A percentile compares a stretch with the other conserved stretches of the same genome.
Conservation (phyloP, 1,140 invertebrate species). For the Lepidurus arcticus region DNA sequence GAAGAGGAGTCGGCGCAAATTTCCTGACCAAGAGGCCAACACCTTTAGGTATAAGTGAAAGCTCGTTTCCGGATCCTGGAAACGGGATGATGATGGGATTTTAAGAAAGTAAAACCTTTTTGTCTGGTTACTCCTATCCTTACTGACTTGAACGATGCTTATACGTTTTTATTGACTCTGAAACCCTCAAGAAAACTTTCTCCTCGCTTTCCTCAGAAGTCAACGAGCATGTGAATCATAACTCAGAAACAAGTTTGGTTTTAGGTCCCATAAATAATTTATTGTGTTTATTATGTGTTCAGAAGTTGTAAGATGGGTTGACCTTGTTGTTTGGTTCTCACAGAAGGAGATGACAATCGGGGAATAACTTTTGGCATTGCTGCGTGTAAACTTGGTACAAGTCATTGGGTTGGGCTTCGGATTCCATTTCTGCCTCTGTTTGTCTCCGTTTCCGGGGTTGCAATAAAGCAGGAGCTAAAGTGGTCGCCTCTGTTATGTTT, state of each 20-base stretch:
- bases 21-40: not conserved
- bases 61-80: slow-evolving; percentile 7
- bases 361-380: not conserved
- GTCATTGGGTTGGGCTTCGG: not conserved
- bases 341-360: not conserved
- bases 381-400: not conserved
- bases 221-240: not conserved
- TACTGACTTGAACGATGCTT: not conserved
- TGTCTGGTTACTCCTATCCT: not conserved
- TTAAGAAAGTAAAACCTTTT: slow-evolving; percentile 1
- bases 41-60: slow-evolving; percentile 2
- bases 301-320: not conserved
- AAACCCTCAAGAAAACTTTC: not conserved
- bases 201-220: not conserved
- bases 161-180: not conserved
- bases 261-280: not conserved
- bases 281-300: not conserved
- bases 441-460: not conserved
- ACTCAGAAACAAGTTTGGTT: not conserved
- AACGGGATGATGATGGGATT: not conserved
- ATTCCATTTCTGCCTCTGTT: not conserved
- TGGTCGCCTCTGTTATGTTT: not conserved
- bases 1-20: not conserved
- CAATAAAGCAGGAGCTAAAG: not conserved
- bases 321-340: not conserved